A percentile compares a stretch with the other conserved stretches of the same genome.
Conservation (phyloP, 2,888 invertebrate species). For the Prosopocoilus inquinatus region DNA sequence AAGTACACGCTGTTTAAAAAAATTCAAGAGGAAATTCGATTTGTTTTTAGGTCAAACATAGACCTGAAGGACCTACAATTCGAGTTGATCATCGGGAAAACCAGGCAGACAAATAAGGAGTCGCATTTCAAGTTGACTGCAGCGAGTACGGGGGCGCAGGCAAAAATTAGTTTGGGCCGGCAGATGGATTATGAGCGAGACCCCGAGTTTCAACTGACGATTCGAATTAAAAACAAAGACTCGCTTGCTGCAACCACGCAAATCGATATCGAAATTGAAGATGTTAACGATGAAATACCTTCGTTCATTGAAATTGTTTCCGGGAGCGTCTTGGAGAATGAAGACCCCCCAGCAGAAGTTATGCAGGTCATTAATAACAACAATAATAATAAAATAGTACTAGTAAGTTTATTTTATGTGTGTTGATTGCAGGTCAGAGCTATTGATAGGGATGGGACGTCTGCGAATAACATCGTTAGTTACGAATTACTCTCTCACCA, state of each 20-base stretch:
- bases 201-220: slow-evolving; percentile 78
- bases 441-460: slow-evolving; percentile 82
- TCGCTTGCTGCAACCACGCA: slow-evolving; percentile 76
- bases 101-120: slow-evolving; percentile 81
- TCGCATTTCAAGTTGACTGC: slow-evolving; percentile 66
- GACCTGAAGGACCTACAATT: slow-evolving; percentile 74
- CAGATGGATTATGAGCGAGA: slow-evolving; percentile 82
- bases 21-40: neutral
- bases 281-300: slow-evolving; percentile 90
- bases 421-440: slow-evolving; percentile 56
- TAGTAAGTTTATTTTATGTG: neutral
- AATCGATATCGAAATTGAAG: slow-evolving; percentile 75
- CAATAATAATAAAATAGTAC: no score
- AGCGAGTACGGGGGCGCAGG: slow-evolving; percentile 65
- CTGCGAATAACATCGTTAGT: slow-evolving; percentile 77
- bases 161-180: slow-evolving; percentile 73
- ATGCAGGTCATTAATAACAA: slow-evolving; percentile 69
- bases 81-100: slow-evolving; percentile 77
- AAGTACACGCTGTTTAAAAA: slow-evolving; percentile 47
- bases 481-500: slow-evolving; percentile 70
- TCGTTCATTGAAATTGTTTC: slow-evolving; percentile 78
- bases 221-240: slow-evolving; percentile 79
- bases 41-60: slow-evolving; percentile 65
- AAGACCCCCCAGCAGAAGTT: slow-evolving; percentile 77
- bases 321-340: slow-evolving; percentile 84